A percentile compares a stretch with the other conserved stretches of the same genome.
phyloP scores from a whole-genome alignment of 2,888 invertebrate species.

The Drosophila neutralis region DNA sequence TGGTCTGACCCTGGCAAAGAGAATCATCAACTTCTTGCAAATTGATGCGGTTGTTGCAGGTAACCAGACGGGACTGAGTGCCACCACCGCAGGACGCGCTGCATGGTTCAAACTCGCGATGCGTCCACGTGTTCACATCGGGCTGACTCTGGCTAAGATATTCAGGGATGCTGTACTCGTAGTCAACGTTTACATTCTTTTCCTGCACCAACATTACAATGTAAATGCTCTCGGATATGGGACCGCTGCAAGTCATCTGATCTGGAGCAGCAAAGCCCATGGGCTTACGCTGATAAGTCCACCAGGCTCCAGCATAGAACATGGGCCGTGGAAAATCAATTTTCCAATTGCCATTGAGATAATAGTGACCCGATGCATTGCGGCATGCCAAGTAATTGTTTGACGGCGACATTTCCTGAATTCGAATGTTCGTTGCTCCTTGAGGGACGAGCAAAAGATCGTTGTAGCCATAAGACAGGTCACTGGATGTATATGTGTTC shows the following conservation, averaged over 20 bases:
- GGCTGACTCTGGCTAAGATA: slow-evolving; percentile 88
- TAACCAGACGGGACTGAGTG: slow-evolving; percentile 91
- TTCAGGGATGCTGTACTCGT: slow-evolving; percentile 95
- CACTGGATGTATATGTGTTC: slow-evolving; percentile 89
- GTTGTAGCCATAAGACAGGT: slow-evolving; percentile 94
- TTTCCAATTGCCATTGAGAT: slow-evolving; percentile 97
- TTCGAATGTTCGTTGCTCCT: slow-evolving; percentile 95
- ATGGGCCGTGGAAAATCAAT: slow-evolving; percentile 95
- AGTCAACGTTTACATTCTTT: slow-evolving; percentile 92
- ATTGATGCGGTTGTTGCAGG: slow-evolving; percentile 91
- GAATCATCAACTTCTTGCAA: slow-evolving; percentile 89
- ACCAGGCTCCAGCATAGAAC: slow-evolving; percentile 92
- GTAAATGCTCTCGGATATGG: slow-evolving; percentile 94
- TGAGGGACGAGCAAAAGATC: slow-evolving; percentile 95
- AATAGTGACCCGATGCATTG: slow-evolving; percentile 92
- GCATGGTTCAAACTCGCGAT: slow-evolving; percentile 89
- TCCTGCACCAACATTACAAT: slow-evolving; percentile 94
- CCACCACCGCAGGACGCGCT: slow-evolving; percentile 96
- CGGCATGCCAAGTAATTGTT: slow-evolving; percentile 96
- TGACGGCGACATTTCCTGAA: slow-evolving; percentile 92
- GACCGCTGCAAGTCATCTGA: slow-evolving; percentile 92
- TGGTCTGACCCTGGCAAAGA: slow-evolving; percentile 91
- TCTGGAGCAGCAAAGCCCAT: slow-evolving; percentile 94
- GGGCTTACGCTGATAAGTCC: slow-evolving; percentile 94
- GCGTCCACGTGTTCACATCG: slow-evolving; percentile 93